Base-by-base conservation (phyloP, 1,140 invertebrate species). In the Batillaria attramentaria region DNA sequence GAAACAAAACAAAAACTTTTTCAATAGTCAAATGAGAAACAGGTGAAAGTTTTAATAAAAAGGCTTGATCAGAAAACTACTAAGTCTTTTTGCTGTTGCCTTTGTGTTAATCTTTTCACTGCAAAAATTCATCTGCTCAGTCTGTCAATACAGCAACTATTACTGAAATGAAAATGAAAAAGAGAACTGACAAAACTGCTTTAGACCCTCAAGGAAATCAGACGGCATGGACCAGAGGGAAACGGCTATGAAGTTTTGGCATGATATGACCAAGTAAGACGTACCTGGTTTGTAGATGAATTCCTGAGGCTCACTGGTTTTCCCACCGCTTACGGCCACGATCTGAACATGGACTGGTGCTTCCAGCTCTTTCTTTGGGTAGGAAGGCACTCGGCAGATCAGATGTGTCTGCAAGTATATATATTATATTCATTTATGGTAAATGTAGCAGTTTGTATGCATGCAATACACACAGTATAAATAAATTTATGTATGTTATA, bases 331-430 rank as follows among this genome's bases (percentile, higher is more conserved):
- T 10, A 95, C 92, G 39, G 97, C 95, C 84, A 94, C 94, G 85
- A 98, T 90, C 90, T 95, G 95, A 20, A 92, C 90, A 0, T 86
- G 86, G 10, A 97, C 93, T 20, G 94, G 93, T 85, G 95, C 94
- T 24, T 92, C 88, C 39, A 95, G 93, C 84, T 92, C 88, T 57
- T 92, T 90, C 78, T 94, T 92, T 46, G 93, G 91, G 92, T 96
- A 98, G 5, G 95, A 92, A 16, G 97, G 97, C 68, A 98, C 94
- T 66, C 94, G 94, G 91, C 97, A 98, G 6, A 98, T 96, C 50
- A 98, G 92, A 92, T 99, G 97, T n/a, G 95, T 97, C 96, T 97
- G 92, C 76, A 93, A 93, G n/a, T n/a, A n/a, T n/a, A n/a, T n/a
- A n/a, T n/a, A n/a, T n/a, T n/a, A n/a, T n/a, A n/a, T n/a, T n/a